phyloP scores from a whole-genome alignment of 2,888 invertebrate genomes.

The Pseudoips prasinana region DNA sequence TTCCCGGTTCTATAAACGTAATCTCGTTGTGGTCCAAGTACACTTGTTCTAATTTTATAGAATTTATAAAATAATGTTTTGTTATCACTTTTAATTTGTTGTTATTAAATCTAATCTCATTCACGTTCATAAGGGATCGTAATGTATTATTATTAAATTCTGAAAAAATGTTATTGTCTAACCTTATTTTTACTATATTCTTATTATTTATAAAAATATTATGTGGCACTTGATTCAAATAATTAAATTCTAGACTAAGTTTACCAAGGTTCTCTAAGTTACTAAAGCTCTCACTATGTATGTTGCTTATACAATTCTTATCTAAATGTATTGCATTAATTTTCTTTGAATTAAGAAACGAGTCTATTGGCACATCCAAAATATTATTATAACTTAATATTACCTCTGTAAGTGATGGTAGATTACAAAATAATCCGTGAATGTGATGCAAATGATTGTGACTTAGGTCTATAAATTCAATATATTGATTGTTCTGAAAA shows the following conservation, averaged over 20 bases:
- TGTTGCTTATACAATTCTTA: conserved; percentile 91
- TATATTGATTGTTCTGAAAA: conserved; percentile 88
- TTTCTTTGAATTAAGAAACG: conserved; percentile 90
- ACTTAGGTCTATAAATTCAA: conserved; percentile 91
- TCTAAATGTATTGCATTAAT: conserved; percentile 91
- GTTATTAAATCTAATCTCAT: conserved; percentile 91
- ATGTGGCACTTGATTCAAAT: conserved; percentile 89
- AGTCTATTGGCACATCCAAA: conserved; percentile 91
- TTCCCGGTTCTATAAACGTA: conserved; percentile 89
- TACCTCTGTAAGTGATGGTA: conserved; percentile 90
- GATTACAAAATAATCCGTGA: conserved; percentile 89
- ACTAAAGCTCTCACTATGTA: conserved; percentile 90
- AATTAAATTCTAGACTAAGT: conserved; percentile 92
- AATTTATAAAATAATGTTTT: conserved; percentile 88
- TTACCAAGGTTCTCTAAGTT: conserved; percentile 89
- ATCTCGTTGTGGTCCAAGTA: conserved; percentile 94
- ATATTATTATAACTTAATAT: conserved; percentile 95
- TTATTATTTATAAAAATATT: conserved; percentile 89
- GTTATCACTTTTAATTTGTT: conserved; percentile 89
- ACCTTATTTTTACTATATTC: conserved; percentile 88
- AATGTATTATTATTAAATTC: conserved; percentile 91
- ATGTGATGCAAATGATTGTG: conserved; percentile 95
- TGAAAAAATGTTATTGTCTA: conserved; percentile 92
- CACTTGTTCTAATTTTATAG: conserved; percentile 88
- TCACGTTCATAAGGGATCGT: conserved; percentile 85